phyloP scores from a whole-genome alignment of 2,888 invertebrate species.

The Odontocerum albicorne region DNA sequence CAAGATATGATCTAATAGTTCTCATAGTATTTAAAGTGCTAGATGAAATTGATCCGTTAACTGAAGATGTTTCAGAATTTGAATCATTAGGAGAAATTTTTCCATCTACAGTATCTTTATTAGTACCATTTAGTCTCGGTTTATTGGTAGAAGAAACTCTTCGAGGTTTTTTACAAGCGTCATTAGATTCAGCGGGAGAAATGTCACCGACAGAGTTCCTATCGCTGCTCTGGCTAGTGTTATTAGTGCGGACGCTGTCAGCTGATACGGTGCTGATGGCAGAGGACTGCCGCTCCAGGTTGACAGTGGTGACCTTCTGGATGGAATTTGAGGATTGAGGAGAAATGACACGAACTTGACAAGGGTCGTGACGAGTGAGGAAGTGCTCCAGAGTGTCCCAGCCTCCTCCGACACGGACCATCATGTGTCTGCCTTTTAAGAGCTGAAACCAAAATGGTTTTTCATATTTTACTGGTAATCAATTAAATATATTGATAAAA shows the following conservation, averaged over 20 bases:
- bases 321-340: slow-evolving; percentile 47
- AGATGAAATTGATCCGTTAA: slow-evolving; percentile 40
- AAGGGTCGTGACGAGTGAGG: slow-evolving; percentile 84
- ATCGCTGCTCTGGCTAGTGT: slow-evolving; percentile 21
- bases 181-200: slow-evolving; percentile 28
- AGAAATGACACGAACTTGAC: slow-evolving; percentile 68
- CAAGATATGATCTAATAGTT: slow-evolving; percentile 5
- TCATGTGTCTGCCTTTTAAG: slow-evolving; percentile 90
- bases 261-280: slow-evolving; percentile 29
- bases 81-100: slow-evolving; percentile 12
- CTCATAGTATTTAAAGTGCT: slow-evolving; percentile 7
- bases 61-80: slow-evolving; percentile 24
- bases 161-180: neutral
- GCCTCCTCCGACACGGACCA: slow-evolving; percentile 93
- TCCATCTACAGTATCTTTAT: neutral
- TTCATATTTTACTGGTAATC: no score
- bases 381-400: slow-evolving; percentile 95
- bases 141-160: neutral
- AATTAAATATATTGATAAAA: no score
- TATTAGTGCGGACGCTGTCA: slow-evolving; percentile 42
- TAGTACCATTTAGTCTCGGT: neutral
- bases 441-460: slow-evolving; percentile 60
- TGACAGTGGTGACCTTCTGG: slow-evolving; percentile 33
- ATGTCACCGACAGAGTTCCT: slow-evolving; percentile 34
- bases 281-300: slow-evolving; percentile 28